Percentiles rank a stretch among this genome's conserved stretches.
Conservation (phyloP, 2,113 vertebrate species). For the Climacteris rufus region DNA sequence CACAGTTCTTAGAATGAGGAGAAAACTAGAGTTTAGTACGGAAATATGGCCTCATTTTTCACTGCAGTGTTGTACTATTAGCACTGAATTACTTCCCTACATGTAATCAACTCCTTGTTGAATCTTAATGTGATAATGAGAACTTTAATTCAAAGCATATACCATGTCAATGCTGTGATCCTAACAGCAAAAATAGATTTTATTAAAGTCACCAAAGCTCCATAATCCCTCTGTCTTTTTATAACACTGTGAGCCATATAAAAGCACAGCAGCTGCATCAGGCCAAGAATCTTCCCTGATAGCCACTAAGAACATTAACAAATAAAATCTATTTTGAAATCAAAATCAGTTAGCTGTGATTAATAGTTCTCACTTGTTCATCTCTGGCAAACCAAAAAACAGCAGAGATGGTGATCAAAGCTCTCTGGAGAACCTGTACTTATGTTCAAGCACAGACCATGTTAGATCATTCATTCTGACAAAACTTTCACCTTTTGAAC, state of each 20-base stretch:
- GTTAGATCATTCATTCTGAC: neutral
- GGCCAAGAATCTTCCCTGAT: neutral
- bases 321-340: neutral
- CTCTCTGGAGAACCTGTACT: neutral
- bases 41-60: neutral
- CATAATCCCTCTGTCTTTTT: slow-evolving; percentile 10
- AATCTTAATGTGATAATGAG: slow-evolving; percentile 28
- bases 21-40: neutral
- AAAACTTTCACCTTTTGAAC: neutral
- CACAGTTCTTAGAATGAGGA: rapidly evolving
- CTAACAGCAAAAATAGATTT: slow-evolving; percentile 18
- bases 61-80: neutral
- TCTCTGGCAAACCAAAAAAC: neutral
- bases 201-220: neutral
- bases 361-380: neutral
- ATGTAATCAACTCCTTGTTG: slow-evolving; percentile 18
- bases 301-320: neutral
- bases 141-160: slow-evolving; percentile 7
- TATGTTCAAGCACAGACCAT: neutral
- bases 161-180: neutral
- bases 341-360: neutral
- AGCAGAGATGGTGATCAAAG: neutral
- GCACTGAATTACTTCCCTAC: neutral
- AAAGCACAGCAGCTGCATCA: slow-evolving; percentile 13
- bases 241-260: neutral